Percentiles rank a stretch among this genome's conserved stretches.
phyloP scores from a whole-genome alignment of 37 sponge, comb jelly and placozoan species.

The Amphimedon queenslandica region DNA sequence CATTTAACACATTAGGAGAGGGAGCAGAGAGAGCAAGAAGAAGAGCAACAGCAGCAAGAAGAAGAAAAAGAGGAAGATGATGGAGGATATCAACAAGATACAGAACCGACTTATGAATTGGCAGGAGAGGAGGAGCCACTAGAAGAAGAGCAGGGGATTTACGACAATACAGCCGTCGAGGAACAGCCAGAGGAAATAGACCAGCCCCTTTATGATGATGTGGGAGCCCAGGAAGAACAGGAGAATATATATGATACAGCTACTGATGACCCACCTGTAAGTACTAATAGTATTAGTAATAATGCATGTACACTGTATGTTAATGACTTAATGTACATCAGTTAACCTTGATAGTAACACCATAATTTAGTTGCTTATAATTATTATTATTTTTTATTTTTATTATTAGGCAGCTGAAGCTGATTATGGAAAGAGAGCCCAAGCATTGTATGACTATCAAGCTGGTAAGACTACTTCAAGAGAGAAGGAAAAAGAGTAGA shows the following conservation, averaged over 20 bases:
- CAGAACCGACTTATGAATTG: background rate
- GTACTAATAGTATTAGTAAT: too few relatives aligned
- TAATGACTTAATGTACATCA: too few relatives aligned
- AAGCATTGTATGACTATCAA: conserved; percentile 87
- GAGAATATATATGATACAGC: conserved; percentile 6
- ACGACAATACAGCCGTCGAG: conserved; percentile 13
- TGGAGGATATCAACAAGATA: background rate
- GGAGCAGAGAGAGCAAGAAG: too few relatives aligned
- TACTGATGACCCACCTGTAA: conserved; percentile 9
- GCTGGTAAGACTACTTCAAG: conserved; percentile 45
- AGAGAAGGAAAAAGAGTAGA: too few relatives aligned
- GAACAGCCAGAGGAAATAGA: conserved; percentile 3
- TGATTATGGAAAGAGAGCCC: conserved; percentile 48
- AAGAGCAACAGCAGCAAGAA: conserved; percentile 23
- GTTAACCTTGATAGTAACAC: too few relatives aligned
- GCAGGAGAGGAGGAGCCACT: conserved; percentile 2
- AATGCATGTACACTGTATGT: too few relatives aligned
- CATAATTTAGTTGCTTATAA: too few relatives aligned
- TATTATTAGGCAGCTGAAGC: too few relatives aligned
- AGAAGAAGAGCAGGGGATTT: conserved; percentile 11
- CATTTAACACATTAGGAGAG: too few relatives aligned
- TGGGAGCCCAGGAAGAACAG: conserved; percentile 13
- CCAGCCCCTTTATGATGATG: conserved; percentile 11
- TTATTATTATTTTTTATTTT: too few relatives aligned
- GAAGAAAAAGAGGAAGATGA: conserved; percentile 15